These are phyloP conservation scores for Hydrolagus colliei DNA, from an alignment of 2,797 vertebrate species.

Conservation along the genomic window DNA sequence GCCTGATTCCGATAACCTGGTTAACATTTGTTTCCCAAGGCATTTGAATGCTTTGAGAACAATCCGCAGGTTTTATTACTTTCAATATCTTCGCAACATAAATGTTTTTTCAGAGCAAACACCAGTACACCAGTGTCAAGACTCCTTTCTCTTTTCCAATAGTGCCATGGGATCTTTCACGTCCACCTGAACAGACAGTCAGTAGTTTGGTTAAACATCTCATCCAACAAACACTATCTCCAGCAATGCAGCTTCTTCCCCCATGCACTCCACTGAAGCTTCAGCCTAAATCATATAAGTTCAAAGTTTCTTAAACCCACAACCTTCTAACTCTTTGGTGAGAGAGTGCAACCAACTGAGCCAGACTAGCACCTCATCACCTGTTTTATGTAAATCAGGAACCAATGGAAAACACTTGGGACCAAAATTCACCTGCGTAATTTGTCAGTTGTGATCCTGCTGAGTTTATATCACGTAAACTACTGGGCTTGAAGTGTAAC, in stretches of 20 bases:
- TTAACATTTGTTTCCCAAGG: neutral
- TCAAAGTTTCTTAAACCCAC: neutral
- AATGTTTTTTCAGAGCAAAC: too few species aligned
- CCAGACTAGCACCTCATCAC: neutral
- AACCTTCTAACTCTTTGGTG: neutral
- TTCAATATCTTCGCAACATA: too few species aligned
- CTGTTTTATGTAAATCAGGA: neutral
- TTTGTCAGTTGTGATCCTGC: too few species aligned
- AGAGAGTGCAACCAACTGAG: neutral
- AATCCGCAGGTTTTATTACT: too few species aligned
- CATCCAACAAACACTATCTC: neutral
- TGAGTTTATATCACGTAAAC: too few species aligned
- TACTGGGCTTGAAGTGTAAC: too few species aligned
- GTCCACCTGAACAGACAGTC: neutral
- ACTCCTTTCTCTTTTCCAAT: too few species aligned
- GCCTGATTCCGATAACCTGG: neutral
- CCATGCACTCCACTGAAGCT: neutral
- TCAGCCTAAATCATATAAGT: neutral
- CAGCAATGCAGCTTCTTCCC: neutral
- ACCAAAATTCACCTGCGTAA: too few species aligned
- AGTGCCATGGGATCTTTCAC: too few species aligned
- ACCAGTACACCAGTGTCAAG: too few species aligned
- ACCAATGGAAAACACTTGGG: too few species aligned
- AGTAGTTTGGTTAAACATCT: neutral
- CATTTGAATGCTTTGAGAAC: neutral